Percentiles rank a stretch among this genome's conserved stretches.
phyloP scores from a whole-genome alignment of 1,140 invertebrate genomes.

The Lepidurus couesii region DNA sequence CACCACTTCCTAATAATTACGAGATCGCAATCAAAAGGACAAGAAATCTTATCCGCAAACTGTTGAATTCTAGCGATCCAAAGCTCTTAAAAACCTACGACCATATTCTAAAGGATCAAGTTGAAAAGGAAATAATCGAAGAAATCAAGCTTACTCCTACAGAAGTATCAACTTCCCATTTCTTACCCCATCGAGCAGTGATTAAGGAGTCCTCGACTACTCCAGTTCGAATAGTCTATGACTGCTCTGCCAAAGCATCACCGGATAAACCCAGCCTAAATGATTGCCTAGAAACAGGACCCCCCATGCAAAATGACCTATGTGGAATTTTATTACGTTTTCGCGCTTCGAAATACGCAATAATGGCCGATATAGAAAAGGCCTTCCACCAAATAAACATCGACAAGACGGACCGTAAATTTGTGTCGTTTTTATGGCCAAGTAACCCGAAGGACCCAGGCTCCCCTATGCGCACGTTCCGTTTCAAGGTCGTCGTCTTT shows the following conservation, averaged over 20 bases:
- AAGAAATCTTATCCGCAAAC: background rate
- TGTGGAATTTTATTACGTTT: slow-evolving; percentile 38
- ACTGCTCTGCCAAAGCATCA: slow-evolving; percentile 36
- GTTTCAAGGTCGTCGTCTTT: slow-evolving; percentile 25
- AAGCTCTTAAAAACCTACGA: slow-evolving; percentile 26
- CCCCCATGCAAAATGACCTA: slow-evolving; percentile 37
- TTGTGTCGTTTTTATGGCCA: slow-evolving; percentile 38
- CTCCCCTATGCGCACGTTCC: background rate
- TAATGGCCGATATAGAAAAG: slow-evolving; percentile 44
- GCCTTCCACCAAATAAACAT: slow-evolving; percentile 42
- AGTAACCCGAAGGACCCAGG: background rate
- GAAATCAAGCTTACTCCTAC: background rate
- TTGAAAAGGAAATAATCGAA: slow-evolving; percentile 28
- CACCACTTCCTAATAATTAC: slow-evolving; percentile 26
- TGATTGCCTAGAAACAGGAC: slow-evolving; percentile 29
- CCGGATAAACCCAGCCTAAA: slow-evolving; percentile 34
- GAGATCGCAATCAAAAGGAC: slow-evolving; percentile 15
- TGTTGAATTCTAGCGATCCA: background rate
- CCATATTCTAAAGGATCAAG: slow-evolving; percentile 29
- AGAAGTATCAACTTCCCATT: slow-evolving; percentile 32
- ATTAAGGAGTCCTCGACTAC: slow-evolving; percentile 37
- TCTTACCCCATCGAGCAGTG: slow-evolving; percentile 38
- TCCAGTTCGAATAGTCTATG: slow-evolving; percentile 39
- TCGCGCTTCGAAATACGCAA: slow-evolving; percentile 37
- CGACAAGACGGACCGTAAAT: slow-evolving; percentile 30